phyloP scores from a whole-genome alignment of 1,140 invertebrate species.

The Meloidogyne chitwoodi region DNA sequence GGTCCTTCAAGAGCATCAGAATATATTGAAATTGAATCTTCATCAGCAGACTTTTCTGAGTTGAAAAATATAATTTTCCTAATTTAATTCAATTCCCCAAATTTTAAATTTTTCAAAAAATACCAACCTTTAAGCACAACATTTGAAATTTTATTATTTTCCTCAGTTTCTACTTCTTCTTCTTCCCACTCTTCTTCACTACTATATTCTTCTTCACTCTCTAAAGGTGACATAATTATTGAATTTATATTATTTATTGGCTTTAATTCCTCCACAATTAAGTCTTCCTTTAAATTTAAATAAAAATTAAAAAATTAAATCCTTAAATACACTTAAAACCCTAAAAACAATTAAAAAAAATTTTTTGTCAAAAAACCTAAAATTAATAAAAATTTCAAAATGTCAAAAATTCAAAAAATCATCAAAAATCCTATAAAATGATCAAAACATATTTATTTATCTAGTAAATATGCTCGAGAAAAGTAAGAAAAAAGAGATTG shows the following conservation, averaged over 20 bases:
- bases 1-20: conserved; percentile 12
- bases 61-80: neutral
- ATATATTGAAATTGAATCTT: conserved; percentile 12
- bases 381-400: too few relatives aligned
- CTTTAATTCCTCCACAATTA: neutral
- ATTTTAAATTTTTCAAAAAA: too few relatives aligned
- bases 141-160: neutral
- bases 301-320: too few relatives aligned
- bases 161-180: neutral
- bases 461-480: neutral
- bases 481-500: neutral
- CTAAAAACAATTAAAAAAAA: too few relatives aligned
- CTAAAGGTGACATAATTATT: neutral
- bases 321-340: too few relatives aligned
- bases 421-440: too few relatives aligned
- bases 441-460: neutral
- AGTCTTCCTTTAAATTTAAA: neutral
- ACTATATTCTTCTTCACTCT: neutral
- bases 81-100: too few relatives aligned
- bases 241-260: neutral
- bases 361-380: too few relatives aligned
- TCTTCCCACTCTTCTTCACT: conserved; percentile 1
- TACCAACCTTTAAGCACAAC: too few relatives aligned
- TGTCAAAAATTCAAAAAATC: too few relatives aligned
- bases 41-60: neutral